phyloP scores from a whole-genome alignment of 2,113 vertebrate genomes.

The Lethenteron reissneri region DNA sequence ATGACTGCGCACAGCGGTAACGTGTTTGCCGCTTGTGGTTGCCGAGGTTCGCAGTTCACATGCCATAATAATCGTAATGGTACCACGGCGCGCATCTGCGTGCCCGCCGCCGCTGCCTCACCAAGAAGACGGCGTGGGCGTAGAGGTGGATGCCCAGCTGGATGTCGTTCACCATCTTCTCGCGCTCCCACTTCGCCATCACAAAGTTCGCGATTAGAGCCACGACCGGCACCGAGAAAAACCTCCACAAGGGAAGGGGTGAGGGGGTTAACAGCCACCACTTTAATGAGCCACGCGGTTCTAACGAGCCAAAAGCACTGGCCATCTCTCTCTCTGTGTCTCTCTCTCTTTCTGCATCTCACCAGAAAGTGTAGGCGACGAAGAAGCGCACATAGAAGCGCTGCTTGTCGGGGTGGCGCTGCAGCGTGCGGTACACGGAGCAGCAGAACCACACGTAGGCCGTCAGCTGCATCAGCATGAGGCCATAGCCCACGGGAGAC shows the following conservation, averaged over 20 bases:
- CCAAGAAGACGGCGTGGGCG: conserved; percentile 58
- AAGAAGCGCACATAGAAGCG: conserved; percentile 72
- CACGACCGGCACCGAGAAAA: conserved; percentile 63
- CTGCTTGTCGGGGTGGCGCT: conserved; percentile 63
- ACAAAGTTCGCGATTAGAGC: conserved; percentile 71
- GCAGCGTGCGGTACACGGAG: conserved; percentile 52
- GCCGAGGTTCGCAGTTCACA: too few relatives aligned
- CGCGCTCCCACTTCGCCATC: conserved; percentile 68
- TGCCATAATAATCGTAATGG: too few relatives aligned
- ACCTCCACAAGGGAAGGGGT: conserved; percentile 24
- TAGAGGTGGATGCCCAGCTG: conserved; percentile 70
- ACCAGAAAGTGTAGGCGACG: conserved; percentile 68
- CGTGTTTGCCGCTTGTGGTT: too few relatives aligned
- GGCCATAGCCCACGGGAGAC: conserved; percentile 58
- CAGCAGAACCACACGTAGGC: conserved; percentile 82
- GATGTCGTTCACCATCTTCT: conserved; percentile 80
- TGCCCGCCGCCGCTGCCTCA: conserved; percentile 13
- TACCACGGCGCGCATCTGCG: too few relatives aligned
- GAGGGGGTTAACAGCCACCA: not conserved
- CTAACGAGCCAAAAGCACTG: too few relatives aligned
- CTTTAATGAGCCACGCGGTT: too few relatives aligned
- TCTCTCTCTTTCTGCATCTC: conserved; percentile 14
- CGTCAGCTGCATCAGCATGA: conserved; percentile 56
- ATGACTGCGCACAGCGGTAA: too few relatives aligned
- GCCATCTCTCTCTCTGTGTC: too few relatives aligned